Evolutionary conservation across 2,113 vertebrate species (phyloP).

Genomic region (Apodemus sylvaticus): DNA sequence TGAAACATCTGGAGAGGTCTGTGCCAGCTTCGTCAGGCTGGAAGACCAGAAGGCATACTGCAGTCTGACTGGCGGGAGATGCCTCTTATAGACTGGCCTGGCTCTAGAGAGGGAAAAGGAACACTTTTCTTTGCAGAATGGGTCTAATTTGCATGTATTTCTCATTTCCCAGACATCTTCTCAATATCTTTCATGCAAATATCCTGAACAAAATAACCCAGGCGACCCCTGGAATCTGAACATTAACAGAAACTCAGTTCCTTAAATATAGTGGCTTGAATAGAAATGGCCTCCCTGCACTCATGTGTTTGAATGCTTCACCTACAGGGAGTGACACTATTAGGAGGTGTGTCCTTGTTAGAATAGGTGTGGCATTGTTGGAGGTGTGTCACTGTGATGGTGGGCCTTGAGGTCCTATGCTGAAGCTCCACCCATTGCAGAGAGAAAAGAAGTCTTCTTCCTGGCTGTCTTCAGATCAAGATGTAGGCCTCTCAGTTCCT

Average conservation of each 20-base stretch:
- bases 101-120: neutral
- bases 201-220: neutral
- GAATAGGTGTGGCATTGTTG: no score
- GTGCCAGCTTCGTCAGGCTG: accelerated
- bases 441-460: no score
- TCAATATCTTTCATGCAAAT: neutral
- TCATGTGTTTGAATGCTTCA: no score
- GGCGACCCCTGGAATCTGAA: neutral
- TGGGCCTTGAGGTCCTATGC: no score
- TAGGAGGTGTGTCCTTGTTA: no score
- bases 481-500: no score
- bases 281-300: no score
- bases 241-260: neutral
- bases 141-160: neutral
- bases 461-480: no score
- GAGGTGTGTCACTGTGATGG: no score
- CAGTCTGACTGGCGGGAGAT: neutral
- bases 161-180: neutral
- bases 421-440: no score
- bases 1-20: neutral
- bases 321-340: no score
- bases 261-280: neutral
- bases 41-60: neutral
- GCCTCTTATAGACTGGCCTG: no score
- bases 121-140: neutral